phyloP scores from a whole-genome alignment of 2,888 invertebrate genomes.

The Asteroscopus sphinx region DNA sequence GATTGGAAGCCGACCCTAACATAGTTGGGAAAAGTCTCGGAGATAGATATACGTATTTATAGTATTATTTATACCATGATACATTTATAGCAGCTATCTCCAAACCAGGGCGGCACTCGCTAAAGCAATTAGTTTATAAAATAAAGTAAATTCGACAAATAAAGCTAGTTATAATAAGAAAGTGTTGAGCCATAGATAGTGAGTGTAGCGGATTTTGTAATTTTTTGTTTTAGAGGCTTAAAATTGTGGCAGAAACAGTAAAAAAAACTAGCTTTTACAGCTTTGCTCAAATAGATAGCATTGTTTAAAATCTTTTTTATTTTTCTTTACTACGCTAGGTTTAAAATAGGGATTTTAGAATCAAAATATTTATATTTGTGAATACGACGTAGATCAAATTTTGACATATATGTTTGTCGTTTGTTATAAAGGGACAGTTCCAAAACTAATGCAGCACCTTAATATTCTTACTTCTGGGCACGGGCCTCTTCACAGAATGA shows the following conservation, averaged over 20 bases:
- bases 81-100: conserved; percentile 35
- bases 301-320: no score
- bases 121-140: conserved; percentile 24
- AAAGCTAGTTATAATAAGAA: conserved; percentile 38
- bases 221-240: conserved; percentile 36
- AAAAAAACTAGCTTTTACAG: conserved; percentile 1
- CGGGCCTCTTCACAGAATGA: no score
- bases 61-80: conserved; percentile 24
- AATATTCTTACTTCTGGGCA: no score
- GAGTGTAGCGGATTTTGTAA: conserved; percentile 28
- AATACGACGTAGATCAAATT: no score
- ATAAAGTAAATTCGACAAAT: conserved; percentile 49
- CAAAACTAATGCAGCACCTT: no score
- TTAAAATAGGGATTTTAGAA: no score
- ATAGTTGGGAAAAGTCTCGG: no score
- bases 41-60: not conserved
- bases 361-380: no score
- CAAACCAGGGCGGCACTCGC: conserved; percentile 15
- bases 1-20: no score
- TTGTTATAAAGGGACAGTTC: no score
- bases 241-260: conserved; percentile 21
- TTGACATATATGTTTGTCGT: no score
- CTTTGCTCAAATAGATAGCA: conserved; percentile 33
- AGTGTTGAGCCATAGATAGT: conserved; percentile 37
- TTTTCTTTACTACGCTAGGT: no score